phyloP scores from a whole-genome alignment of 2,797 vertebrate genomes.

The Mormyrus hasselquistii region DNA sequence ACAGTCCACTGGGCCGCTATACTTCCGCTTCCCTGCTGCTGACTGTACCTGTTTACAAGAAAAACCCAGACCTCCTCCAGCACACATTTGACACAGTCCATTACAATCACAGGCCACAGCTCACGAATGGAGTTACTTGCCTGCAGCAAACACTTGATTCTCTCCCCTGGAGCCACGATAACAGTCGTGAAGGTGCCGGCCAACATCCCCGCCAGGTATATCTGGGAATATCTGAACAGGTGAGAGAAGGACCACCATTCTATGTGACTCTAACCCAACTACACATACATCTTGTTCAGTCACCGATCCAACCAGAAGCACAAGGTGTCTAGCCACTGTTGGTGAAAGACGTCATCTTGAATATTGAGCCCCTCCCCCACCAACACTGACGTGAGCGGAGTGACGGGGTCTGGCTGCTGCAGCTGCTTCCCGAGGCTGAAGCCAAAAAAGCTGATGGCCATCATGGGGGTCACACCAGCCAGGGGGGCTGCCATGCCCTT shows the following conservation, averaged over 20 bases:
- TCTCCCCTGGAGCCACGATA: conserved; percentile 65
- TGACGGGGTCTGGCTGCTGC: conserved; percentile 53
- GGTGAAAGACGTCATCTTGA: not conserved
- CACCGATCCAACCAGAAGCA: not conserved
- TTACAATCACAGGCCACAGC: not conserved
- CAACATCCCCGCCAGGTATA: conserved; percentile 63
- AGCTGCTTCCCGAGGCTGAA: conserved; percentile 68
- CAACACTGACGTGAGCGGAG: conserved; percentile 53
- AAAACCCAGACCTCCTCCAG: not conserved
- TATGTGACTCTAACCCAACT: not conserved
- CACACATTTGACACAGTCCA: not conserved
- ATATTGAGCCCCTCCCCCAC: not conserved
- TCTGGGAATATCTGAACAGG: conserved; percentile 49
- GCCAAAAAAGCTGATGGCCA: conserved; percentile 70
- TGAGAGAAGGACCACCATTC: not conserved
- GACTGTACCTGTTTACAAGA: conserved; percentile 55
- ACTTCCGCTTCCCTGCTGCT: conserved; percentile 38
- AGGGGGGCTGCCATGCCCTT: conserved; percentile 70
- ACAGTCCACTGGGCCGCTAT: conserved; percentile 61
- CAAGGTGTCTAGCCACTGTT: not conserved
- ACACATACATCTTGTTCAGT: not conserved
- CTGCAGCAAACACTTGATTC: conserved; percentile 72
- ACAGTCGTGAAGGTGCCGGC: conserved; percentile 62
- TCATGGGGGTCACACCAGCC: conserved; percentile 63
- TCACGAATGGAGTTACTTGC: conserved; percentile 30